phyloP scores from a whole-genome alignment of 2,113 vertebrate species.

The Toxotes chatareus region DNA sequence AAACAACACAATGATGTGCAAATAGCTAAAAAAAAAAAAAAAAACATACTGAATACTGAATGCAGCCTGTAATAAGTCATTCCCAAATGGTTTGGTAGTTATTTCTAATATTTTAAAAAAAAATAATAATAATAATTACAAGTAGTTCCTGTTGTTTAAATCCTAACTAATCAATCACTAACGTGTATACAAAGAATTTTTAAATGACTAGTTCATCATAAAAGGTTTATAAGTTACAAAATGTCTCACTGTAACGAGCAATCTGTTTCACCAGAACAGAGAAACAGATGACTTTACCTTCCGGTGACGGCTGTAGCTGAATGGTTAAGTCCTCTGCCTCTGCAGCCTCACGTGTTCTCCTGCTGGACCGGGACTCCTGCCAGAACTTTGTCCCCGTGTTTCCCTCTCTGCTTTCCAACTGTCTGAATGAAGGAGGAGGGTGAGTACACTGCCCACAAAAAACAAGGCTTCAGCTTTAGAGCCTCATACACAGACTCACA shows the following conservation, averaged over 20 bases:
- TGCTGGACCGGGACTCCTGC: constrained; percentile 41
- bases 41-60: too few relatives aligned
- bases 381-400: constrained; percentile 61
- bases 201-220: too few relatives aligned
- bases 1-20: too few relatives aligned
- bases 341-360: constrained; percentile 48
- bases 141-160: too few relatives aligned
- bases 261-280: not conserved
- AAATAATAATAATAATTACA: too few relatives aligned
- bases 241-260: not conserved
- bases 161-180: too few relatives aligned
- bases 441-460: constrained; percentile 15
- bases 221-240: too few relatives aligned
- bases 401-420: constrained; percentile 52
- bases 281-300: not conserved
- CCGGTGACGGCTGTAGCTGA: constrained; percentile 33
- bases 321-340: constrained; percentile 38
- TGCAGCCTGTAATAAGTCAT: too few relatives aligned
- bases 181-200: too few relatives aligned
- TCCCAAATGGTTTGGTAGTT: too few relatives aligned
- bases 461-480: constrained; percentile 42
- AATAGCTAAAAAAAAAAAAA: too few relatives aligned
- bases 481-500: constrained; percentile 10
- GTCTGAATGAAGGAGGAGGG: constrained; percentile 50
- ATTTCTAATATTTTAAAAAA: too few relatives aligned